Evolutionary conservation across 2,113 vertebrate species (phyloP).

Genomic region (Micromys minutus): DNA sequence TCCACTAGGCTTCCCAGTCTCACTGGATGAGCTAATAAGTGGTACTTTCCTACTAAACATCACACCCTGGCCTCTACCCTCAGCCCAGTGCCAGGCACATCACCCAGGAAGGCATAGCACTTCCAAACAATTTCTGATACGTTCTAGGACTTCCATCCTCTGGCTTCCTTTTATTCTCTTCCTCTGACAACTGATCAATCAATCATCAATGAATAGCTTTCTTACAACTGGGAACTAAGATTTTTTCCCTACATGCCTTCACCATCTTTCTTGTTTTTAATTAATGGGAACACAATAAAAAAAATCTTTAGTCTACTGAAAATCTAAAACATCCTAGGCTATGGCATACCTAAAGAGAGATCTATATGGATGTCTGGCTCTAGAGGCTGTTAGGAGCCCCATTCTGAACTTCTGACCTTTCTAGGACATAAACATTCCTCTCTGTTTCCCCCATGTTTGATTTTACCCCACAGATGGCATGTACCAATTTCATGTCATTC

Average conservation of each 20-base stretch:
- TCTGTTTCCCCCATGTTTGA: background rate
- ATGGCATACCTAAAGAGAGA: background rate
- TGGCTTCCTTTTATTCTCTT: no score
- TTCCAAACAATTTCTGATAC: background rate
- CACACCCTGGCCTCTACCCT: rapidly evolving
- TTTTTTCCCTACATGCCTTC: background rate
- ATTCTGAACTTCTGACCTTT: background rate
- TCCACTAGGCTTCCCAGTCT: background rate
- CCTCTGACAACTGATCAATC: background rate
- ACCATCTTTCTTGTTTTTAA: background rate
- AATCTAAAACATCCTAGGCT: background rate
- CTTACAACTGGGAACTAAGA: background rate
- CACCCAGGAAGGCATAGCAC: background rate
- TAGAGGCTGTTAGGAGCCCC: rapidly evolving
- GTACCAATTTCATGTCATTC: background rate
- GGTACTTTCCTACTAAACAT: background rate
- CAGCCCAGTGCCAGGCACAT: background rate
- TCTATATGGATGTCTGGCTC: rapidly evolving
- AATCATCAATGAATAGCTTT: background rate
- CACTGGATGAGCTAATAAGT: background rate
- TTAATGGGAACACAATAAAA: background rate
- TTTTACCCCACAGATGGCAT: rapidly evolving
- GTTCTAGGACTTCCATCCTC: background rate
- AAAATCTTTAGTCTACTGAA: background rate
- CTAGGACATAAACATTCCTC: rapidly evolving